Percentiles rank a stretch among this genome's conserved stretches.
Conservation (phyloP, 1,140 invertebrate genomes). For the Diabrotica undecimpunctata region DNA sequence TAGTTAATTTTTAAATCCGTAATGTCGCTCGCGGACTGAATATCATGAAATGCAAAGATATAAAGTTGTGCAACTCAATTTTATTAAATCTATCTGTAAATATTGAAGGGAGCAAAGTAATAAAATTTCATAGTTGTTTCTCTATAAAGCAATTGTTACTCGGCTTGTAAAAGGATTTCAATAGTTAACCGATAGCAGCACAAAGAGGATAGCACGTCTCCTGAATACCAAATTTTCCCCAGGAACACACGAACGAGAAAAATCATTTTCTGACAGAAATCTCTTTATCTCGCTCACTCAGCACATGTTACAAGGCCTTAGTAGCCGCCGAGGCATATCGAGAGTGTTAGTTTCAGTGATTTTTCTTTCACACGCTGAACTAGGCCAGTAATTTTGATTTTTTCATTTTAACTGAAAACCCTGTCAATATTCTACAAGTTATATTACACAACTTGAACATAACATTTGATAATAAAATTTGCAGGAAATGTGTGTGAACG, state of each 20-base stretch:
- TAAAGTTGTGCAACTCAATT: background rate
- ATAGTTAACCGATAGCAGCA: slow-evolving; percentile 23
- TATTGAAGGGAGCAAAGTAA: slow-evolving; percentile 11
- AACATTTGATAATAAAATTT: too few species aligned
- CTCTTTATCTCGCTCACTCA: slow-evolving; percentile 24
- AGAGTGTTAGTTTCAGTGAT: slow-evolving; percentile 6
- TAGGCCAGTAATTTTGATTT: too few species aligned
- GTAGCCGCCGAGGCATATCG: slow-evolving; percentile 10
- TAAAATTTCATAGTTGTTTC: slow-evolving; percentile 29
- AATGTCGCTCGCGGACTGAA: too few species aligned
- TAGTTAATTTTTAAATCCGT: too few species aligned
- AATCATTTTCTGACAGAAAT: slow-evolving; percentile 25
- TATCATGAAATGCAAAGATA: too few species aligned
- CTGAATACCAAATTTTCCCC: slow-evolving; percentile 20
- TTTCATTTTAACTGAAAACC: too few species aligned
- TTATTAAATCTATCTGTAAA: background rate
- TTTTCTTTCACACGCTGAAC: background rate
- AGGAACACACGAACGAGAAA: slow-evolving; percentile 12
- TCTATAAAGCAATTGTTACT: slow-evolving; percentile 15
- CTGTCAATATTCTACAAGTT: too few species aligned
- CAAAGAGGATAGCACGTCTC: slow-evolving; percentile 18
- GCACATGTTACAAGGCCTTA: slow-evolving; percentile 20
- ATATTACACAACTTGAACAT: too few species aligned
- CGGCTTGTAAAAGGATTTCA: slow-evolving; percentile 18
- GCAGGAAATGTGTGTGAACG: too few species aligned